Percentiles rank a stretch among this genome's conserved stretches.
phyloP scores from a whole-genome alignment of 1,140 invertebrate genomes.

The Heliothis virescens region DNA sequence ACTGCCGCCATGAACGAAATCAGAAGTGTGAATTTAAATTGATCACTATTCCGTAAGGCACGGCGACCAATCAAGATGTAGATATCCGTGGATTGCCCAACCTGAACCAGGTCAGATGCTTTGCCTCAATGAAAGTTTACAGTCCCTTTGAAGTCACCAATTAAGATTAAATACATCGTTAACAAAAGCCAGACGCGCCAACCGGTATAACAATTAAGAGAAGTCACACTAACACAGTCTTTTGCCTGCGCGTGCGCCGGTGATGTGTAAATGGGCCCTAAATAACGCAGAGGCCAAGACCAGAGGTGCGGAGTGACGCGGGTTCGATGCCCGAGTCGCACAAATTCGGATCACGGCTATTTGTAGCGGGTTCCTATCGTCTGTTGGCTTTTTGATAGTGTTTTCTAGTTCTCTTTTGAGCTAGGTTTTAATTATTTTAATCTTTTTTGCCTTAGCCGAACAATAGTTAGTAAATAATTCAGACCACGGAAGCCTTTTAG shows the following conservation, averaged over 20 bases:
- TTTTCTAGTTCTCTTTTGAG: background rate
- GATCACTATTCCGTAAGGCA: too few relatives aligned
- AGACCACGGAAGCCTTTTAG: too few relatives aligned
- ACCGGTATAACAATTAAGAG: background rate
- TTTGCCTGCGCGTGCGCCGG: background rate
- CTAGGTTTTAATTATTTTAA: background rate
- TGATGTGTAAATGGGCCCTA: conserved; percentile 31
- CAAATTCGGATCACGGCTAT: conserved; percentile 46
- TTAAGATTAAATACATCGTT: conserved; percentile 3
- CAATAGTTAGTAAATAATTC: background rate
- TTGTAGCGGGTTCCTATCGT: conserved; percentile 14
- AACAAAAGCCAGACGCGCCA: conserved; percentile 3
- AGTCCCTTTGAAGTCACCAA: conserved; percentile 5
- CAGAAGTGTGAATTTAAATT: too few relatives aligned
- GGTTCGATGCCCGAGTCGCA: conserved; percentile 53
- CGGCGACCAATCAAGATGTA: too few relatives aligned
- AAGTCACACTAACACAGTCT: conserved; percentile 4
- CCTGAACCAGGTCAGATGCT: too few relatives aligned
- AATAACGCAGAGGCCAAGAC: conserved; percentile 47
- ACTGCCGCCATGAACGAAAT: background rate
- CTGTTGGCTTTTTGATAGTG: background rate
- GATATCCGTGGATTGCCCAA: too few relatives aligned
- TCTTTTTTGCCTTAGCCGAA: background rate
- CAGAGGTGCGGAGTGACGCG: conserved; percentile 37
- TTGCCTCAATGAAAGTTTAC: background rate